Base-by-base conservation (phyloP, 2,797 vertebrate genomes). In the Ispidina lecontei region DNA sequence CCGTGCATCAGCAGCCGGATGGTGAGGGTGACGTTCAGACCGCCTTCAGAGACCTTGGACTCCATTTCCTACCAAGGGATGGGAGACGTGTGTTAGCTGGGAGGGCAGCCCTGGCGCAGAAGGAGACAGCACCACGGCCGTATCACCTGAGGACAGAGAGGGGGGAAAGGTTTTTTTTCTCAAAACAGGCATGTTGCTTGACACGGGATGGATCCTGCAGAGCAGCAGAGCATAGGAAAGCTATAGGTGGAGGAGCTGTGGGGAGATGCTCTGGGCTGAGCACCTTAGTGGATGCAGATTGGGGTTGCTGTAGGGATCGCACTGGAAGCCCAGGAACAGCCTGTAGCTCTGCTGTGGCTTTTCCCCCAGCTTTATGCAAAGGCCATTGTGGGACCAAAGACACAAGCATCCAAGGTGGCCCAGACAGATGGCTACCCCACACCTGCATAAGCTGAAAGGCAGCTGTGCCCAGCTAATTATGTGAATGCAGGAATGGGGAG, bases 21-120 rank as follows among this genome's bases (percentile, higher is more conserved):
- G 89, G 99, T 99, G 74, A 99, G 98, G 67, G 99, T 99, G 96
- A 99, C 99, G 10, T 99, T 99, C 95, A 99, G 98, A 68, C 99
- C 99, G 0, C 99, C 99, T 96, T 99, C 99, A 1, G 99, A 99
- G 94, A 99, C 98, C 97, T 99, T 99, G 47, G 98, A 98, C 92
- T 99, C 99, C 99, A 99, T 99, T 96, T 97, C 97, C 90, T 97
- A 91, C 97, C 39, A 31, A 93, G 95, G 83, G 91, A 93, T 10
- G 28, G 96, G 86, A 94, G 96, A 93, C n/a, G 93, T 65, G 89
- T 26, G 95, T 91, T 80, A 95, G 89, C 95, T 90, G 92, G 92
- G 90, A 94, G 96, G 96, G 97, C 95, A 89, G 97, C 96, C 93
- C 97, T 37, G 89, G 96, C 55, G 26, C 90, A 92, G 93, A 72